Percentiles rank a stretch among this genome's conserved stretches.
Evolutionary conservation across 1,140 invertebrate species (phyloP).

Genomic region (Neomicropteryx cornuta): DNA sequence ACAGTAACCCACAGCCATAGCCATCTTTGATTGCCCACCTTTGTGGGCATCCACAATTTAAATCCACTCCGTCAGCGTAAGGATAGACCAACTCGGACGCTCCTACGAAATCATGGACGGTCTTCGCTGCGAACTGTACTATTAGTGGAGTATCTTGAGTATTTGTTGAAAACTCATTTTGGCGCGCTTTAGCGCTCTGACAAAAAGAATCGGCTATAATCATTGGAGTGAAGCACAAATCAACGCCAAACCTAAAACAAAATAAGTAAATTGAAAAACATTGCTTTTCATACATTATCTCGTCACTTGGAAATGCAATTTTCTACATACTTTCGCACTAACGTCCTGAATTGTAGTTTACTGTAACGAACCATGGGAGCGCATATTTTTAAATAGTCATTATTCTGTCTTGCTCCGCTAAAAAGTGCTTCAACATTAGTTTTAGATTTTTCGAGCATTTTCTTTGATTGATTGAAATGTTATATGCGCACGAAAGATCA

Average conservation of each 20-base stretch:
- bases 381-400: conserved; percentile 65
- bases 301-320: not conserved
- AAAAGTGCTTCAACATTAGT: conserved; percentile 54
- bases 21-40: conserved; percentile 87
- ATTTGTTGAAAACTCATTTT: conserved; percentile 81
- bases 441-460: conserved; percentile 20
- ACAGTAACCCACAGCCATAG: conserved; percentile 76
- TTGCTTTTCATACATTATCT: not conserved
- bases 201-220: conserved; percentile 91
- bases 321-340: conserved; percentile 53
- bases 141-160: conserved; percentile 71
- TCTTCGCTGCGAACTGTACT: conserved; percentile 91
- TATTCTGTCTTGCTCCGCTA: conserved; percentile 28
- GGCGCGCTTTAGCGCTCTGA: conserved; percentile 74
- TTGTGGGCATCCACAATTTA: conserved; percentile 97
- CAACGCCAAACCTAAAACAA: conserved; percentile 61
- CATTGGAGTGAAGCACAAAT: conserved; percentile 93
- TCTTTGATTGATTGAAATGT: too few species aligned
- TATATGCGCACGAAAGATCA: too few species aligned
- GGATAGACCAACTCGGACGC: conserved; percentile 75
- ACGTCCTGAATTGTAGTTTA: conserved; percentile 74
- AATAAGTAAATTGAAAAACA: not conserved
- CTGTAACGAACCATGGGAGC: conserved; percentile 96
- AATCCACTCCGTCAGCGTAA: conserved; percentile 84
- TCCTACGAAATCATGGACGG: conserved; percentile 67